Base-by-base conservation (phyloP, 2,113 vertebrate genomes). In the Turdus rufiventris region DNA sequence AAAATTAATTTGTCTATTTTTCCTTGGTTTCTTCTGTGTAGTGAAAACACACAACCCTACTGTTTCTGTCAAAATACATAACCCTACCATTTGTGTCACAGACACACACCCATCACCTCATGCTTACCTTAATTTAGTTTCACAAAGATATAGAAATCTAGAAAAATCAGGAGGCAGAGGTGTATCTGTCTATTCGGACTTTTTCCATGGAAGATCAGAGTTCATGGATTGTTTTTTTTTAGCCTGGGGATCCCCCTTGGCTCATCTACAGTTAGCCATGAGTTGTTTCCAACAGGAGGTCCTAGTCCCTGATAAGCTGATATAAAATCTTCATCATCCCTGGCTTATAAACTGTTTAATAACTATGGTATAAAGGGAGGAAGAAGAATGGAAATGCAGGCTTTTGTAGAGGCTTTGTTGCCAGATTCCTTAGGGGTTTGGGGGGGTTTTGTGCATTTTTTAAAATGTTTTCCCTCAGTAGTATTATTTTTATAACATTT, bases 401-500 rank as follows among this genome's bases (percentile, higher is more conserved):
- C 61, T 54, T 38, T 38, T 81, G 33, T 21, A 48, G 15, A 63
- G 79, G 18, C 1, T 24, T 81, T 91, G 5, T 57, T 83, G 84
- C 50, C 33, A 56, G 8, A 90, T 85, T 72, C 33, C 47, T 53
- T 63, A 57, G 8, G 4, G 0, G 1, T 50, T 72, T 76, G 33
- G 15, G 5, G 33, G 15, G 5, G 2, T 17, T 42, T 47, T 43
- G 23, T 18, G 10, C 3, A 16, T 51, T 14, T 6, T 61, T 58
- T 7, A 54, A 63, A 25, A 36, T 36, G 48, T 51, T 74, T 91
- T 87, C 21, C 40, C 40, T 88, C 20, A 68, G 63, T 73, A 90
- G 33, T 62, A 85, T 36, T 84, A 84, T 68, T 94, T 96, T 88
- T 88, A 82, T 84, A 86, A 76, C 1, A 76, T 74, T 96, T 96